Base-by-base conservation (phyloP, 1,140 invertebrate species). In the Daktulosphaira vitifoliae region DNA sequence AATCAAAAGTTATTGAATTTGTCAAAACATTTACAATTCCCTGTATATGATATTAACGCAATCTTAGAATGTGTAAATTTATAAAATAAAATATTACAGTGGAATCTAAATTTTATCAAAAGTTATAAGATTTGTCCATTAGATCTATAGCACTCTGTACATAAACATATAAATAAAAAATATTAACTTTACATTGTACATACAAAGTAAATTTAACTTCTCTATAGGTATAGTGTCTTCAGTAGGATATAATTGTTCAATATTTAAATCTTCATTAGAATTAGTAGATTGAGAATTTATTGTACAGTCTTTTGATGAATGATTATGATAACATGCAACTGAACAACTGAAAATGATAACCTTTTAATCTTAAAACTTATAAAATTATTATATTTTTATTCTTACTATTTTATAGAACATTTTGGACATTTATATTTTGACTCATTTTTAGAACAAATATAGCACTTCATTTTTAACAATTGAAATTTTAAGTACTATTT, bases 191-290 rank as follows among this genome's bases (percentile, higher is more conserved):
- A 33, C 29, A 33, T 33, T 33, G 29, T n/a, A 50, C 42, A 22
- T 62, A 62, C 56, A 62, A 22, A 62, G 56, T 46, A 62, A 46
- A 46, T 48, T 62, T 6, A 62, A 62, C 46, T 62, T 62, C 44
- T 62, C 56, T 4, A 39, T n/a, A 8, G 56, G 42, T 1, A 62
- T 62, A n/a, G 56, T 62, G 6, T 62, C 56, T 48, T 62, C 56
- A 20, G 56, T 62, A 8, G 56, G 56, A 62, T 62, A 46, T 9
- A 62, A 3, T 7, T 42, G 42, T 22, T 15, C 13, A 33, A 46
- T 46, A n/a, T 62, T 15, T 3, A 22, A 20, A 1, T 20, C 20
- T 33, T 62, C 42, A 29, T n/a, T 16, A 20, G 39, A 9, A 20
- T n/a, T 4, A 22, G n/a, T 5, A 22, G 26, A 18, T 33, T 62